Evolutionary conservation across 30 jellyfish, hydroid and myxozoan genomes (phyloP), one percentile per base, ranked within the genome.

Genomic region (Aurelia aurita complex sp. Pacific): DNA sequence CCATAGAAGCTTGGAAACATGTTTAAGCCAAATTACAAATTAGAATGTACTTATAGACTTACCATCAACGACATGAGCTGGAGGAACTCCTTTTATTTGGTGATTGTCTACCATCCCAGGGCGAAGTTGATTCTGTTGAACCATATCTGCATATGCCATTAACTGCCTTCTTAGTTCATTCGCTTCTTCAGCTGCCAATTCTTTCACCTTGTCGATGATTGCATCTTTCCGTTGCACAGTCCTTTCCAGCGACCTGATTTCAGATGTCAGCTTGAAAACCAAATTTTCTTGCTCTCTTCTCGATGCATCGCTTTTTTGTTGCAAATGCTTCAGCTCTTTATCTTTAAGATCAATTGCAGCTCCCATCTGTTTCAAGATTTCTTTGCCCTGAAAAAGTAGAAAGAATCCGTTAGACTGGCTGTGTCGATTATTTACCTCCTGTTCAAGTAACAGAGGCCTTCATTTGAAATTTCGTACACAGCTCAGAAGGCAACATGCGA

Each of bases 311-410:
- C 57, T 17, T 19, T 11, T 73, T n/a, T 17, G 19, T n/a, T 52
- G 83, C 66, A 76, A 10, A 19, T 57, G 52, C 29, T 62, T 59
- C 34, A 57, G 35, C 19, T 16, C 23, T 19, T 23, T 35, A 29
- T 43, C 71, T 29, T 65, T 65, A 53, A 33, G 11, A 2, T 63
- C 71, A 65, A 46, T 16, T 15, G 40, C 89, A 11, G 70, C 52
- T 38, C 42, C 42, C 82, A 65, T 53, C 80, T 65, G 82, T 12
- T 3, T 14, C 29, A 76, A 34, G 14, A 23, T 16, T 8, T 73
- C 43, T 73, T 33, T 73, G 17, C 69, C 83, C 83, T 73, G 38
- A 9, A n/a, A n/a, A 73, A 73, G 9, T n/a, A 73, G 43, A 73
- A 73, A 13, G 72, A 29, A 17, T 9, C 35, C 1, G 71, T n/a